phyloP scores from a whole-genome alignment of 1,140 invertebrate species.

The Ectropis grisescens region DNA sequence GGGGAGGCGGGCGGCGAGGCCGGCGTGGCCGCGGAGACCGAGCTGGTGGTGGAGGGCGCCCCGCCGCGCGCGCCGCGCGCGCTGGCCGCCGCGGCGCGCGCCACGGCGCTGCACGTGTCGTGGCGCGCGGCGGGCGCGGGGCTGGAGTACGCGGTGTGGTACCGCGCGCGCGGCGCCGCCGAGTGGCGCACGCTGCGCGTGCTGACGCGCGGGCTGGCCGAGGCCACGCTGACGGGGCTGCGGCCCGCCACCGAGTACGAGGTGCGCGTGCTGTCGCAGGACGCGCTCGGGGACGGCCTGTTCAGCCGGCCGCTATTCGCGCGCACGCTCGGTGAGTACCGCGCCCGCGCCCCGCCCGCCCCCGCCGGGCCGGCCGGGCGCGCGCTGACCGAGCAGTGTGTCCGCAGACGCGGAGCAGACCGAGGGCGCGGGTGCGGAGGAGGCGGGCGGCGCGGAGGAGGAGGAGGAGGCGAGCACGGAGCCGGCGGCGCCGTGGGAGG shows the following conservation, averaged over 20 bases:
- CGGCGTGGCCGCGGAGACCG: slow-evolving; percentile 88
- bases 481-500: background rate
- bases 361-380: too few species aligned
- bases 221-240: slow-evolving; percentile 85
- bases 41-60: slow-evolving; percentile 88
- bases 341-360: slow-evolving; percentile 1
- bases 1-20: slow-evolving; percentile 95
- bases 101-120: slow-evolving; percentile 82
- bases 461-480: slow-evolving; percentile 1
- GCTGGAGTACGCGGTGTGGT: slow-evolving; percentile 89
- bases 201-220: slow-evolving; percentile 77
- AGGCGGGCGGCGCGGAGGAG: slow-evolving; percentile 6
- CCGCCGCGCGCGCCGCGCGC: slow-evolving; percentile 94
- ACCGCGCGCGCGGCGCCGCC: slow-evolving; percentile 75
- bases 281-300: slow-evolving; percentile 87
- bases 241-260: slow-evolving; percentile 86
- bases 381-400: too few species aligned
- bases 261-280: slow-evolving; percentile 91
- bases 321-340: slow-evolving; percentile 76
- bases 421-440: background rate
- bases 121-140: slow-evolving; percentile 82
- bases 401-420: background rate
- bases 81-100: slow-evolving; percentile 83
- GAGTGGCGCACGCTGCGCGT: slow-evolving; percentile 86
- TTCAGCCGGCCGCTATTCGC: slow-evolving; percentile 88